Conservation (phyloP, 2,797 vertebrate species). For the Pipistrellus pygmaeus region DNA sequence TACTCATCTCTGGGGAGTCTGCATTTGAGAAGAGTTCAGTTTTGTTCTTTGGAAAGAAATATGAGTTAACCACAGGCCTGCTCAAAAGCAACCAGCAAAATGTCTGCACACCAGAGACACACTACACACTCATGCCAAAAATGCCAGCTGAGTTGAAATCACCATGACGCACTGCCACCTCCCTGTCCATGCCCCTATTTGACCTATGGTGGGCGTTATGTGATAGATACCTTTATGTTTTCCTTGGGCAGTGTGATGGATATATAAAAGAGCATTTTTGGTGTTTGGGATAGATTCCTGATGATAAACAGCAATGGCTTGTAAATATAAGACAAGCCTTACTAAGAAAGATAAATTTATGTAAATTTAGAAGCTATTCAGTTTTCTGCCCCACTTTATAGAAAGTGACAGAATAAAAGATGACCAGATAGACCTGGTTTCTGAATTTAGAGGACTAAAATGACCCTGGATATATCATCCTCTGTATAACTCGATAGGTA, state of each 20-base stretch:
- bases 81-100: background rate
- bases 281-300: background rate
- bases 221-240: background rate
- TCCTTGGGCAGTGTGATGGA: background rate
- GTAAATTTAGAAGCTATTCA: background rate
- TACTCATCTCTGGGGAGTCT: background rate
- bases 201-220: background rate
- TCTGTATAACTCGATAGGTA: background rate
- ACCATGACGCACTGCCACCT: background rate
- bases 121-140: background rate
- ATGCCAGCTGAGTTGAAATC: background rate
- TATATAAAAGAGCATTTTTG: constrained; percentile 5
- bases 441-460: background rate
- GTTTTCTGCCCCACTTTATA: background rate
- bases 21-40: background rate
- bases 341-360: background rate
- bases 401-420: background rate
- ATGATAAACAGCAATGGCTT: background rate
- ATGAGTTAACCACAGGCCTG: background rate
- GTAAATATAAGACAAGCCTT: background rate
- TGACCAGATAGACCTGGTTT: background rate
- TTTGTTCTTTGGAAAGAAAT: background rate
- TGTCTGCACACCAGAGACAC: background rate
- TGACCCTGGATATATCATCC: background rate
- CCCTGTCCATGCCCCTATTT: background rate